Evolutionary conservation across 2,113 vertebrate species (phyloP), one percentile per base, ranked within the genome.

Genomic region (Varanus salvator): DNA sequence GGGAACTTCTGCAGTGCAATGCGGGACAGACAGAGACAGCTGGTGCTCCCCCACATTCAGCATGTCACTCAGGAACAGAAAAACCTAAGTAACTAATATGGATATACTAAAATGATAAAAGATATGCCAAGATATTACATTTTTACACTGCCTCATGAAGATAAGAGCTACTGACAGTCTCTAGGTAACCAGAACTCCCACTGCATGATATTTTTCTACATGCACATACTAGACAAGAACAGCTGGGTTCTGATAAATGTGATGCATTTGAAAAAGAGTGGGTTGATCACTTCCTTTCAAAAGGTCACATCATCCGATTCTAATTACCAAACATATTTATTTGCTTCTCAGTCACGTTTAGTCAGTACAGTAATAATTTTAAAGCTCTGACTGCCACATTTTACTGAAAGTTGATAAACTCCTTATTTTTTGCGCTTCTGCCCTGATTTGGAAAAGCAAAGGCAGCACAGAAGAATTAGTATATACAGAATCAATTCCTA

Each of bases 151-250:
- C 48, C 19, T 60, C 60, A 80, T 75, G 54, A 84, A 68, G 34
- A 83, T 68, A 11, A 77, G 44, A 87, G 83, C 90, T 93, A 91
- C 52, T 90, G 87, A 90, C 80, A 81, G 87, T 94, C 86, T 95
- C 92, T 82, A 95, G 72, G 83, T 91, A 95, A 94, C 81, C 34
- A 8, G 66, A 57, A 80, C 88, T 92, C 78, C 82, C 81, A 92
- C 68, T 89, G 64, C 68, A 91, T 86, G 86, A 3, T 3, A 83
- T 92, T 77, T 77, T 93, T 90, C 76, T 88, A 57, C 71, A 80
- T 88, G 84, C 8, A 64, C 87, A 90, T 76, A 91, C 90, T 86
- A 92, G 21, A 90, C 87, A 84, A 74, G 77, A 91, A 87, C 34
- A 94, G 90, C 72, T 91, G n/a, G 81, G 94, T 94, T 88, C 57